These are phyloP conservation scores for Pipistrellus pipistrellus DNA, from an alignment of 2,797 vertebrate species.

Conservation along the genomic window DNA sequence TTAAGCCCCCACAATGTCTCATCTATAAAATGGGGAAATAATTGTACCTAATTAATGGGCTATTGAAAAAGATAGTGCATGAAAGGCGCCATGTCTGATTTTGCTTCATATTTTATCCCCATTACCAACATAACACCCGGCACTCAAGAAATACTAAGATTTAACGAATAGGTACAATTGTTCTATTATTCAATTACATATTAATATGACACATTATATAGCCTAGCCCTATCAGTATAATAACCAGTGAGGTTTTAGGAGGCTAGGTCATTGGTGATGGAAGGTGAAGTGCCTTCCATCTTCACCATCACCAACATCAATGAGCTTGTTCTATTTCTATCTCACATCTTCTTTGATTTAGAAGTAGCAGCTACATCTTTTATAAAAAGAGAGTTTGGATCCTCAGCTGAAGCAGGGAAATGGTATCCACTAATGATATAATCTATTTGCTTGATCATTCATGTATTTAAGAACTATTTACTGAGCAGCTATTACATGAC, in stretches of 20 bases:
- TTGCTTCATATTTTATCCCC: not conserved
- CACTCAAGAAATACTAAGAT: conserved; percentile 21
- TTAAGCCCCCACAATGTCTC: conserved; percentile 51
- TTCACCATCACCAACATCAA: not conserved
- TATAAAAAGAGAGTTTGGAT: not conserved
- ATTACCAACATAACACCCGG: not conserved
- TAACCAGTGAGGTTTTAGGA: conserved; percentile 50
- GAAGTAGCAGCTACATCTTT: not conserved
- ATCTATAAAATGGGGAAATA: conserved; percentile 44
- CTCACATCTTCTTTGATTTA: not conserved
- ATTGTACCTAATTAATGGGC: conserved; percentile 50
- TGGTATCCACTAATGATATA: not conserved
- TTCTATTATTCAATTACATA: conserved; percentile 32
- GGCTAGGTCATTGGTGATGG: not conserved
- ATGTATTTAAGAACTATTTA: conserved; percentile 56
- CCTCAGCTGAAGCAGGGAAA: not conserved
- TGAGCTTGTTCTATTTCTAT: not conserved
- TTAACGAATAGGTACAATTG: conserved; percentile 3
- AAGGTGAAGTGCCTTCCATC: no score
- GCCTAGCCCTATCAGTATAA: not conserved
- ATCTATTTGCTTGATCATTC: conserved; percentile 6
- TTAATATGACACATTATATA: not conserved
- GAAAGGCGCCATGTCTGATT: not conserved
- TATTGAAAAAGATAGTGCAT: conserved; percentile 37
- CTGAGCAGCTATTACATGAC: not conserved